Percentiles rank a stretch among this genome's conserved stretches.
These are phyloP conservation scores for Cassiopea xamachana DNA, from an alignment of 30 jellyfish, hydroid and myxozoan species.

Conservation along the genomic window DNA sequence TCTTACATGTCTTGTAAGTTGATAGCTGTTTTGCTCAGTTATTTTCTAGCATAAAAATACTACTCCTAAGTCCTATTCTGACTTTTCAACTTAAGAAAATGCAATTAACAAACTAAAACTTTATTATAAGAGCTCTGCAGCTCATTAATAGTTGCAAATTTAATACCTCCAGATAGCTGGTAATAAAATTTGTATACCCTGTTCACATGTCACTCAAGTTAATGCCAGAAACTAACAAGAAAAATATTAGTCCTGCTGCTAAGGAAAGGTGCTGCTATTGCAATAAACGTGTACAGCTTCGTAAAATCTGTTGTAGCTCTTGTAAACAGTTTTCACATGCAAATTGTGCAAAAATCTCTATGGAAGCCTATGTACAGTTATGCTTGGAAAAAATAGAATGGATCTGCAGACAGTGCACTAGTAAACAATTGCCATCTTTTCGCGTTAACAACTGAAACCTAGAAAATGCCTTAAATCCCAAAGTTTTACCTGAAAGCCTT, in stretches of 20 bases:
- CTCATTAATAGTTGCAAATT: background rate
- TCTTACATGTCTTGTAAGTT: background rate
- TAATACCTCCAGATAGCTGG: background rate
- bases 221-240: slow-evolving; percentile 16
- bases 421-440: slow-evolving; percentile 14
- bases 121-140: slow-evolving; percentile 10
- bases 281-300: background rate
- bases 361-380: slow-evolving; percentile 10
- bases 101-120: background rate
- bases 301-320: background rate
- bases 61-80: background rate
- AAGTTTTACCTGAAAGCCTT: background rate
- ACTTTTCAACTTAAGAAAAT: background rate
- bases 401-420: slow-evolving; percentile 14
- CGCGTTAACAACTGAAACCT: background rate
- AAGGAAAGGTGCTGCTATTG: slow-evolving; percentile 25
- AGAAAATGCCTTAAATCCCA: slow-evolving; percentile 1
- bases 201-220: background rate
- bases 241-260: background rate
- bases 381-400: slow-evolving; percentile 21
- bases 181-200: background rate
- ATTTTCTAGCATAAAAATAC: background rate
- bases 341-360: slow-evolving; percentile 5
- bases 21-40: background rate
- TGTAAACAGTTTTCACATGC: slow-evolving; percentile 5